Evolutionary conservation across 1,140 invertebrate genomes (phyloP).

Genomic region (Drosophila suzukii): DNA sequence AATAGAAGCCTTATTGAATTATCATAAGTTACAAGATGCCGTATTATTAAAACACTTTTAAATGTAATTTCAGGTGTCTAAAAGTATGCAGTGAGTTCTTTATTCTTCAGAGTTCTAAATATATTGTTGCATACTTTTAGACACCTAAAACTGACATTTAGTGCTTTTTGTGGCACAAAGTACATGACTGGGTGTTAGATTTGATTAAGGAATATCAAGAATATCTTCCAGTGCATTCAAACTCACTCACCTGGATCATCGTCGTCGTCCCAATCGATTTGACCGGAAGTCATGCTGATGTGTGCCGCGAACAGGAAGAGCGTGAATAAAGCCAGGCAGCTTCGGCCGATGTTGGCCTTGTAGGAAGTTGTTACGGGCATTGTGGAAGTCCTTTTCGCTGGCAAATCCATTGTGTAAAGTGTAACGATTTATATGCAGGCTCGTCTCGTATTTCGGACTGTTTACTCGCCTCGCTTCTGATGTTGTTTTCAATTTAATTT

Average conservation of each 20-base stretch:
- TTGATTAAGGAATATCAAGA: too few species aligned
- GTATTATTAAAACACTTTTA: too few species aligned
- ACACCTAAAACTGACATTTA: too few species aligned
- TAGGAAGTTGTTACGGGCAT: constrained; percentile 64
- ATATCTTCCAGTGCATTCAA: background rate
- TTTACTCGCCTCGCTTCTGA: constrained; percentile 23
- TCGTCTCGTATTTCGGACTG: constrained; percentile 38
- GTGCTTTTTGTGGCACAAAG: too few species aligned
- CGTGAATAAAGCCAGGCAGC: constrained; percentile 66
- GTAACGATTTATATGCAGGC: constrained; percentile 59
- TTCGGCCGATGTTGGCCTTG: constrained; percentile 25
- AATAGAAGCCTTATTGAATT: background rate
- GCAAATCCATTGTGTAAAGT: constrained; percentile 72
- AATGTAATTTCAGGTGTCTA: too few species aligned
- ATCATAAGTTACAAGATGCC: too few species aligned
- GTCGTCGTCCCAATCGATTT: constrained; percentile 84
- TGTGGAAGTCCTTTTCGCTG: constrained; percentile 60
- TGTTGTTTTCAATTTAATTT: constrained; percentile 58
- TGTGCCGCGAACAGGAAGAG: constrained; percentile 68
- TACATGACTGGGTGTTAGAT: too few species aligned
- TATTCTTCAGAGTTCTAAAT: too few species aligned
- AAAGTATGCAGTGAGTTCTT: too few species aligned
- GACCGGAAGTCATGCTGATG: constrained; percentile 77
- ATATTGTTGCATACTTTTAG: too few species aligned
- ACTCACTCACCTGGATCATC: constrained; percentile 84